Conservation (phyloP, 2,797 vertebrate genomes). For the Phoeniculus purpureus region DNA sequence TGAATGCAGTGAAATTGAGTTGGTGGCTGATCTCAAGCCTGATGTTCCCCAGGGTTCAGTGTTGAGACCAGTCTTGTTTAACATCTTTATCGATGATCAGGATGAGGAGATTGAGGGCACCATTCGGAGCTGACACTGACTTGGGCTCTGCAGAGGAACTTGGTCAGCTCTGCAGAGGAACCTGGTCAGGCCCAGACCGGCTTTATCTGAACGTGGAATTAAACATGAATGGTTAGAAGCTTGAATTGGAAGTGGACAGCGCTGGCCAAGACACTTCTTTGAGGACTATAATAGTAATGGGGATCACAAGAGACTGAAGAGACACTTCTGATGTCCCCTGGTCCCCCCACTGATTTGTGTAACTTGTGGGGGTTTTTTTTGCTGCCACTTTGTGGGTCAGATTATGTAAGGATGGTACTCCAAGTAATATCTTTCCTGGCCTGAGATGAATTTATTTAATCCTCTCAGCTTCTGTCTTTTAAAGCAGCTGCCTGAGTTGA, state of each 20-base stretch:
- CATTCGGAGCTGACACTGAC: no score
- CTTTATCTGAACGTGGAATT: background rate
- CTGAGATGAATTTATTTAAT: slow-evolving; percentile 58
- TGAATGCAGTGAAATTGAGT: no score
- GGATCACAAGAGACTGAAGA: background rate
- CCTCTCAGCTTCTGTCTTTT: slow-evolving; percentile 35
- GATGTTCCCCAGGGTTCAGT: no score
- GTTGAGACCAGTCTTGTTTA: no score
- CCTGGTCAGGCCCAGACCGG: no score
- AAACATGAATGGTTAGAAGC: background rate
- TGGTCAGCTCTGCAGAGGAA: no score
- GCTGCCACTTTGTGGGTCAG: background rate
- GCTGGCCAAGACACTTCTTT: background rate
- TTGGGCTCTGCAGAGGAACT: no score
- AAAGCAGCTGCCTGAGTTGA: slow-evolving; percentile 20
- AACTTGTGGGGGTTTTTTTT: background rate
- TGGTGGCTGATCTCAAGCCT: no score
- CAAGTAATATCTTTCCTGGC: background rate
- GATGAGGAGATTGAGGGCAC: no score
- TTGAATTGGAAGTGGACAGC: background rate
- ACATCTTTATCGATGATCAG: no score
- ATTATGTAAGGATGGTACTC: background rate
- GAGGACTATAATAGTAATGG: background rate
- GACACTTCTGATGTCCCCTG: background rate
- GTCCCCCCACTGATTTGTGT: no score